A percentile compares a stretch with the other conserved stretches of the same genome.
Conservation (phyloP, 2,113 vertebrate genomes). For the human (Homo sapiens) region DNA sequence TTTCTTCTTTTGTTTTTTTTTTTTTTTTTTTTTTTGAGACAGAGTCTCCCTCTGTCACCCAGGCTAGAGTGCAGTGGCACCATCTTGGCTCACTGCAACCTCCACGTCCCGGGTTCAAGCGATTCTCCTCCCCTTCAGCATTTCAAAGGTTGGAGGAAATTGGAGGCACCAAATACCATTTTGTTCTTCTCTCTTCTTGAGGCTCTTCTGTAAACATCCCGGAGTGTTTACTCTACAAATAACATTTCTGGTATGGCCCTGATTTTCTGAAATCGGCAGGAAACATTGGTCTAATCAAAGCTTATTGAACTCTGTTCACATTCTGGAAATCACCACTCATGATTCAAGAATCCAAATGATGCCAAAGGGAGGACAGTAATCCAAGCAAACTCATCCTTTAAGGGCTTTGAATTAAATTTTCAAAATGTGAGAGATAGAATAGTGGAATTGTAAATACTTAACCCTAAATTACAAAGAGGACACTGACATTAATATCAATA, state of each 20-base stretch:
- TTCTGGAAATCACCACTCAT: background rate
- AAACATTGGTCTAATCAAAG: constrained; percentile 41
- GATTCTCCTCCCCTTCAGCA: background rate
- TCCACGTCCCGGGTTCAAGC: no score
- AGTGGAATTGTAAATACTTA: constrained; percentile 2
- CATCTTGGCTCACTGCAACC: no score
- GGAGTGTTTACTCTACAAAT: background rate
- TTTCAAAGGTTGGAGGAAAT: background rate
- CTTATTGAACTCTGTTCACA: constrained; percentile 40
- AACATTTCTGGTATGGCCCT: constrained; percentile 2
- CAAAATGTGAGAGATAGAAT: background rate
- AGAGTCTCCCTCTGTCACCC: no score
- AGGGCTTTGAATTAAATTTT: constrained; percentile 26
- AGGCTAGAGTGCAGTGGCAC: no score
- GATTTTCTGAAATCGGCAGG: constrained; percentile 30
- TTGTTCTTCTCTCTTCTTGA: background rate
- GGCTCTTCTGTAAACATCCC: background rate
- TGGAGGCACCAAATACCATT: background rate
- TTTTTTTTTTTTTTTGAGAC: background rate
- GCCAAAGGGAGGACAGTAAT: background rate
- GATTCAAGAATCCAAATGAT: constrained; percentile 45
- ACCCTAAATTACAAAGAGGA: background rate
- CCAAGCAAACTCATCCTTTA: background rate
- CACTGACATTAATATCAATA: background rate
- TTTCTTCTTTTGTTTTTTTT: no score